Evolutionary conservation across 2,797 vertebrate genomes (phyloP), one percentile per base, ranked within the genome.

Genomic region (Phyllotis vaccarum): DNA sequence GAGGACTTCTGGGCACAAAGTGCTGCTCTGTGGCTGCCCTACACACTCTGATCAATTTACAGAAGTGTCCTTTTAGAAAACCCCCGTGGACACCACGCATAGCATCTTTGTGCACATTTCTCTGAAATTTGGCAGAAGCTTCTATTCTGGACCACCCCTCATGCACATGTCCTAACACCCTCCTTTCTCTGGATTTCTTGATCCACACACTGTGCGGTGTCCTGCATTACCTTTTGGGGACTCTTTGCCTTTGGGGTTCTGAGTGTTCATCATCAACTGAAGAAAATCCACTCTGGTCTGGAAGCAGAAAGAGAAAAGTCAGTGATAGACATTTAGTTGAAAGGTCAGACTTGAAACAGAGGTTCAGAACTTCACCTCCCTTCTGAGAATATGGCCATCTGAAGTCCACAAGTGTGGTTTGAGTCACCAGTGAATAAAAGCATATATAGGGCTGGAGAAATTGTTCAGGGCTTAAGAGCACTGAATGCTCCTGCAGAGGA

Each of bases 251-350:
- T 95, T 82, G 11, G 85, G 54, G 40, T 95, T 95, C 60, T 98
- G 95, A 27, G 94, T 95, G 70, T 97, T 95, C 37, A 97, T 83
- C 97, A 97, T 96, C n/a, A 97, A 22, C 74, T 98, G 97, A 82
- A 98, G 95, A 34, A 98, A 72, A 89, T 97, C 97, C 34, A 97
- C 78, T 70, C 92, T 64, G 5, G 92, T 56, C 98, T 98, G 22
- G 52, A 91, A 90, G 31, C 34, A 95, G 86, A 89, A 90, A 85
- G 49, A 85, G 13, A 89, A 58, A 62, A 68, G 52, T 52, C 31
- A 62, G 52, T n/a, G 17, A 60, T 14, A 22, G 22, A 37, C 52
- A 10, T 13, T 74, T 5, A 94, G 11, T 68, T 5, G 5, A n/a
- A 24, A 81, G 24, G 31, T 27, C 34, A 87, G 19, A 94, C n/a